Base-by-base conservation (phyloP, 2,888 invertebrate genomes). In the Pristionchus entomophagus region DNA sequence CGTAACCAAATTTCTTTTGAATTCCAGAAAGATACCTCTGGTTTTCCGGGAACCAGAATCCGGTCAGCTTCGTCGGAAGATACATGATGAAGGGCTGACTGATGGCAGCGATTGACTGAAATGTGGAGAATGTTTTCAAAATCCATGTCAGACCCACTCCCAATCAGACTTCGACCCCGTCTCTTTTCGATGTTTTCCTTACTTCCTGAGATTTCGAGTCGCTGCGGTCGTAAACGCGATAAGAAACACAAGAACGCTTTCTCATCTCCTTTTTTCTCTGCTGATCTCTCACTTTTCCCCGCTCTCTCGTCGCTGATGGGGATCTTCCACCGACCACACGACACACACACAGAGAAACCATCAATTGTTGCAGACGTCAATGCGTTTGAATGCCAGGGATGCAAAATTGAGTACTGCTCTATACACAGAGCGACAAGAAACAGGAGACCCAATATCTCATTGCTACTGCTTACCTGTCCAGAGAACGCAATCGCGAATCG, bases 31-130 rank as follows among this genome's bases (percentile, higher is more conserved):
- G 8, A 45, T 45, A 45, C 73, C 73, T 19, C 86, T 86, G 84
- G 19, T 73, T n/a, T 0, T 73, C 59, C 8, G 86, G 86, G 86
- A 86, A 86, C 95, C 95, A 95, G 41, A 94, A 88, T 12, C 94
- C 94, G 3, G 95, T 94, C 83, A 95, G 89, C 91, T 95, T 95
- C 17, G 95, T 94, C 0, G 95, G 94, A 51, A 94, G 93, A 89
- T 94, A 95, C 93, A 95, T 93, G n/a, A 94, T 92, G 89, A 95
- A 94, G 4, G 95, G 94, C 89, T 95, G 95, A 12, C 94, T 94
- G 89, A 93, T 92, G 0, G 94, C 94, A 32, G 94, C 94, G 14
- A 94, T 51, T 6, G 92, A 91, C 90, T 95, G 95, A 49, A 88
- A 88, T 45, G 8, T 45, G 6, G 8, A 45, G 45, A 45, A 45